phyloP scores from a whole-genome alignment of 2,113 vertebrate species.

The Alouatta palliata region DNA sequence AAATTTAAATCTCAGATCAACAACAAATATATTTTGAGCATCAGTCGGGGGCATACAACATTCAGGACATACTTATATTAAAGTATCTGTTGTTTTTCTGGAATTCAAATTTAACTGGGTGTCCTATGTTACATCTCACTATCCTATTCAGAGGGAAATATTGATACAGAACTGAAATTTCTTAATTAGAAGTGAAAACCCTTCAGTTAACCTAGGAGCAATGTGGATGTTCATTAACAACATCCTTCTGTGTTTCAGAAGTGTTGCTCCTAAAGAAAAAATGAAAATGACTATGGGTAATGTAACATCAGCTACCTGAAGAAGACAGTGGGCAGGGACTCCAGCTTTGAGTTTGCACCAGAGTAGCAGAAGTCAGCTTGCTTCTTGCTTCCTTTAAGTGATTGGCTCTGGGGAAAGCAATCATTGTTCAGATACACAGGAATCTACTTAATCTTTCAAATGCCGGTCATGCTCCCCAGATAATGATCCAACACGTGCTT shows the following conservation, averaged over 20 bases:
- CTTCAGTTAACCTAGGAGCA: not conserved
- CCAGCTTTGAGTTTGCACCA: not conserved
- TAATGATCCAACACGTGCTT: not conserved
- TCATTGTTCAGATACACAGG: not conserved
- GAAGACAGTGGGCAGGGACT: not conserved
- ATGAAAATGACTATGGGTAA: not conserved
- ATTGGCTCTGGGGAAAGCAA: not conserved
- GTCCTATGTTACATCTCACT: not conserved
- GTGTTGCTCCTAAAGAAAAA: not conserved
- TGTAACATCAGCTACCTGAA: not conserved
- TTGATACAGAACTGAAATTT: not conserved
- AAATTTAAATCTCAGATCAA: not conserved
- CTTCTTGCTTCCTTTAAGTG: not conserved
- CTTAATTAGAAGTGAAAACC: slow-evolving; percentile 10
- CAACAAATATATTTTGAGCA: not conserved
- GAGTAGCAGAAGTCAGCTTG: not conserved
- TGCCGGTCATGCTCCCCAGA: not conserved
- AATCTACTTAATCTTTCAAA: not conserved
- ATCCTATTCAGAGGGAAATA: not conserved
- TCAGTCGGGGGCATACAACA: not conserved
- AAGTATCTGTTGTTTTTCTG: not conserved
- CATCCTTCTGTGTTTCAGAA: not conserved
- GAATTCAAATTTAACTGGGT: slow-evolving; percentile 6
- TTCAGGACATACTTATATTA: not conserved
- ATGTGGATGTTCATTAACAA: not conserved